phyloP scores from a whole-genome alignment of 2,888 invertebrate species.

The Barypeithes pellucidus region DNA sequence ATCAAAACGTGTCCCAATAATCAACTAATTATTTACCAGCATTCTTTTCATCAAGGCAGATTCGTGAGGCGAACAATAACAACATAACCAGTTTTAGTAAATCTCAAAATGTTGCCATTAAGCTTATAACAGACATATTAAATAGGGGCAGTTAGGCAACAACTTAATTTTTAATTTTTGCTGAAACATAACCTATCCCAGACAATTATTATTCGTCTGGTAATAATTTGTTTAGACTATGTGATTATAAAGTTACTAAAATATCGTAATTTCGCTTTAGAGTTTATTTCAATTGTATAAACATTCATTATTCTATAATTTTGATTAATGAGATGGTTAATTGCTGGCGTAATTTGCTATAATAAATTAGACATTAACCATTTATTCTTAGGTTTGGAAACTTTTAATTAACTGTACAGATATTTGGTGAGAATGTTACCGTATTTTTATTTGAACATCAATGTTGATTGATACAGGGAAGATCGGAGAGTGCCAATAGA shows the following conservation, averaged over 20 bases:
- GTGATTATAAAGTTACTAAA: not conserved
- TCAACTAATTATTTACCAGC: no score
- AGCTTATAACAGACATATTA: not conserved
- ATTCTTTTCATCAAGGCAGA: no score
- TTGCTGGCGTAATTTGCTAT: not conserved
- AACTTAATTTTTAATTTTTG: not conserved
- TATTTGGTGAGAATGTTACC: no score
- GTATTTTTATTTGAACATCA: no score
- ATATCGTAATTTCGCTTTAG: not conserved
- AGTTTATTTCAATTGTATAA: not conserved
- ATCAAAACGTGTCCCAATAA: no score
- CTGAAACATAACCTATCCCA: not conserved
- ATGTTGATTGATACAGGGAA: no score
- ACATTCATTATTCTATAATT: not conserved
- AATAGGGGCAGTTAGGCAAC: conserved; percentile 3
- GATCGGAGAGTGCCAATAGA: no score
- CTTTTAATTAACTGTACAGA: not conserved
- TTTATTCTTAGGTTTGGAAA: not conserved
- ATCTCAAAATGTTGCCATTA: no score
- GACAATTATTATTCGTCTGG: conserved; percentile 19
- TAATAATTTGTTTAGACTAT: conserved; percentile 22
- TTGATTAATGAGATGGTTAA: not conserved
- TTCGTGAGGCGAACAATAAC: no score
- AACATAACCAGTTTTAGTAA: no score
- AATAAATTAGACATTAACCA: not conserved